phyloP scores from a whole-genome alignment of 1,140 invertebrate genomes.

The Tyrophagus putrescentiae region DNA sequence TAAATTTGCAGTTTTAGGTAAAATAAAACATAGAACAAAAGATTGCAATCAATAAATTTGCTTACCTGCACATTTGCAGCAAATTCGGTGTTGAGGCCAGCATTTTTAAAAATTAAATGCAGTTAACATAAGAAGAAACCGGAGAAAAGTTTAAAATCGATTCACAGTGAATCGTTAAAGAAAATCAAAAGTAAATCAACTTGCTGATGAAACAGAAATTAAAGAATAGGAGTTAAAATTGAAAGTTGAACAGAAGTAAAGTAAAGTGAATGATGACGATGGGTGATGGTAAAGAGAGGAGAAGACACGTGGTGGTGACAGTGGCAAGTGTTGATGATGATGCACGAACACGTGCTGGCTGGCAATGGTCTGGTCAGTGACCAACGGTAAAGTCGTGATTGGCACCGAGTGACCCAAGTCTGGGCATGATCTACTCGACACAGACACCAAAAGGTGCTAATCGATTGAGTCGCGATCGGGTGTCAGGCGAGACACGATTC shows the following conservation, averaged over 20 bases:
- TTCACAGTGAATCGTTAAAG: background rate
- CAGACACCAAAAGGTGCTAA: background rate
- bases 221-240: too few species aligned
- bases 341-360: background rate
- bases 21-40: too few species aligned
- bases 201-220: background rate
- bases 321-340: background rate
- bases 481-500: slow-evolving; percentile 10
- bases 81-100: slow-evolving; percentile 16
- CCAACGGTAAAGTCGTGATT: background rate
- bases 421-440: slow-evolving; percentile 16
- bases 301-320: background rate
- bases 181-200: background rate
- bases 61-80: slow-evolving; percentile 23
- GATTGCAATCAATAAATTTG: background rate
- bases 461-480: background rate
- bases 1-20: too few species aligned
- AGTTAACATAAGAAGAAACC: slow-evolving; percentile 5
- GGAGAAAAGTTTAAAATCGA: background rate
- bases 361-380: background rate
- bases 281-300: background rate
- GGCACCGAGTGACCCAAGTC: too few species aligned
- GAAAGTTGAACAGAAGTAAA: background rate
- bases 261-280: background rate
- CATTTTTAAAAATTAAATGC: slow-evolving; percentile 6